phyloP scores from a whole-genome alignment of 1,140 invertebrate genomes.

The Steinernema feltiae region DNA sequence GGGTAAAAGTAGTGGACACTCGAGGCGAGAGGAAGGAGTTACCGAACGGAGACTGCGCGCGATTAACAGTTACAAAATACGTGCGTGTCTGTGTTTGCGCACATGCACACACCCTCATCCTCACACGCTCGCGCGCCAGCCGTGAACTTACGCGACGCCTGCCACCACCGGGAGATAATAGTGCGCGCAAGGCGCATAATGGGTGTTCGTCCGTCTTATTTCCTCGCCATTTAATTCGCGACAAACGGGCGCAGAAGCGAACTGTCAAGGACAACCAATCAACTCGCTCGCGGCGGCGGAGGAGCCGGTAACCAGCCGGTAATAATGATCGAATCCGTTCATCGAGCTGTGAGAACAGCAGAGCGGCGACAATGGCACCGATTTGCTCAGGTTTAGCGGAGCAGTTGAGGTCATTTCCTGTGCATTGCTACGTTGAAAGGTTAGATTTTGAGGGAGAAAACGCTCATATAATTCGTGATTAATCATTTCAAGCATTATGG shows the following conservation, averaged over 20 bases:
- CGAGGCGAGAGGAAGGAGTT: neutral
- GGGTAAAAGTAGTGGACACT: no score
- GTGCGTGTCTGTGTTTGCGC: no score
- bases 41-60: neutral
- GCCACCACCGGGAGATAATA: slow-evolving; percentile 2
- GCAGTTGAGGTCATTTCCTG: no score
- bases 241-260: neutral
- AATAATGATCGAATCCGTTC: neutral
- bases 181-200: neutral
- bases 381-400: no score
- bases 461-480: no score
- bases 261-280: slow-evolving; percentile 8
- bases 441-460: no score
- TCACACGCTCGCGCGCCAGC: no score
- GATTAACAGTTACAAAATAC: slow-evolving; percentile 2
- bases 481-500: no score
- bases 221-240: slow-evolving; percentile 13
- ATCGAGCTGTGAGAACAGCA: no score
- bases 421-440: no score
- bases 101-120: no score
- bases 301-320: slow-evolving; percentile 6
- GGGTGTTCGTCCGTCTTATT: slow-evolving; percentile 6
- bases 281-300: neutral
- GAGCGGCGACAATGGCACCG: no score
- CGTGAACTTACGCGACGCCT: neutral